phyloP scores from a whole-genome alignment of 2,888 invertebrate genomes.

The Pterostichus madidus region DNA sequence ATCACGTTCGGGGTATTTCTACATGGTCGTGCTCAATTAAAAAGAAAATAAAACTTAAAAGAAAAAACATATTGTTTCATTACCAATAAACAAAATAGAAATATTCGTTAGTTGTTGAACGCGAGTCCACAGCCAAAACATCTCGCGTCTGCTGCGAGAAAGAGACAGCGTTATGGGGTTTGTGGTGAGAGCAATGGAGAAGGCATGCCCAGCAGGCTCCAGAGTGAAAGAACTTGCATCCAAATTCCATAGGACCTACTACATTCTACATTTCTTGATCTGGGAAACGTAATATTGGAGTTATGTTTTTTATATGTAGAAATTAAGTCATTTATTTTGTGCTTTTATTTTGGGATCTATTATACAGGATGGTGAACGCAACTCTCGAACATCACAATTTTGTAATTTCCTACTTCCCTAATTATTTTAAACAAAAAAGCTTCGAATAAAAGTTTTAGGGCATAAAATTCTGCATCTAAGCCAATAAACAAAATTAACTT shows the following conservation, averaged over 20 bases:
- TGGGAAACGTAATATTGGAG: neutral
- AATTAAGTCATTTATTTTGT: conserved; percentile 14
- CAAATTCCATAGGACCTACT: conserved; percentile 75
- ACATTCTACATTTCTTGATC: conserved; percentile 70
- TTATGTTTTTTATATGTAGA: neutral
- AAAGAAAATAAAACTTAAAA: conserved; percentile 39
- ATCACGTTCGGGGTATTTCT: conserved; percentile 56
- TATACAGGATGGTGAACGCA: too few species aligned
- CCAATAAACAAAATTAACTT: too few species aligned
- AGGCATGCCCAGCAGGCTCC: conserved; percentile 69
- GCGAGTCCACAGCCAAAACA: conserved; percentile 59
- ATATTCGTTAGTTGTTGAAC: conserved; percentile 62
- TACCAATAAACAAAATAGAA: conserved; percentile 66
- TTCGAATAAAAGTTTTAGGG: too few species aligned
- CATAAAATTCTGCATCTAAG: too few species aligned
- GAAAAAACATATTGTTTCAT: conserved; percentile 62
- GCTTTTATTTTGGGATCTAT: conserved; percentile 1
- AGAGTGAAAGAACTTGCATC: conserved; percentile 70
- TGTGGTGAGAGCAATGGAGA: conserved; percentile 70
- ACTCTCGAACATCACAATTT: too few species aligned
- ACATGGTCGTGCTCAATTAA: conserved; percentile 41
- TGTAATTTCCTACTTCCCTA: too few species aligned
- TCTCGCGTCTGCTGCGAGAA: conserved; percentile 44
- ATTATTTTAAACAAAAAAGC: too few species aligned
- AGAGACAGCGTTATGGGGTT: conserved; percentile 24